Evolutionary conservation across 2,113 vertebrate genomes (phyloP).

Genomic region (Ophiodon elongatus): DNA sequence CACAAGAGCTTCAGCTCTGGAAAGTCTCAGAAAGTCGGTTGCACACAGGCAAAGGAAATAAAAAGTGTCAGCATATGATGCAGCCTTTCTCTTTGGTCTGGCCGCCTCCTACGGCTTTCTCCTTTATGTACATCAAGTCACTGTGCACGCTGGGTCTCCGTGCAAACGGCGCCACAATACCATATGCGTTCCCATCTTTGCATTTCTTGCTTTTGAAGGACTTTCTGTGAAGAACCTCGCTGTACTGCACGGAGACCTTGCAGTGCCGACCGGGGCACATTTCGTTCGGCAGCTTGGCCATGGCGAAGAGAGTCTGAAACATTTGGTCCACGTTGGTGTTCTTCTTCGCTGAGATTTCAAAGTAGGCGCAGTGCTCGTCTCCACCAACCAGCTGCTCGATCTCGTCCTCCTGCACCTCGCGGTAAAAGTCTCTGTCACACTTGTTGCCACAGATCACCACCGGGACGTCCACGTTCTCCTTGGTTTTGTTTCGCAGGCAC

Average conservation of each 20-base stretch:
- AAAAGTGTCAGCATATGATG: slow-evolving; percentile 89
- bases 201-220: slow-evolving; percentile 88
- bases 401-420: slow-evolving; percentile 92
- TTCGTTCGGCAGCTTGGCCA: slow-evolving; percentile 95
- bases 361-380: slow-evolving; percentile 93
- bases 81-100: slow-evolving; percentile 94
- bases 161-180: slow-evolving; percentile 94
- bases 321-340: slow-evolving; percentile 96
- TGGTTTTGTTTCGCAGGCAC: slow-evolving; percentile 95
- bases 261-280: slow-evolving; percentile 98
- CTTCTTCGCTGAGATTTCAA: slow-evolving; percentile 96
- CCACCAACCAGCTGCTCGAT: slow-evolving; percentile 89
- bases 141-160: slow-evolving; percentile 96
- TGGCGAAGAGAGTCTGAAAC: slow-evolving; percentile 94
- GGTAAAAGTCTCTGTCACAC: slow-evolving; percentile 92
- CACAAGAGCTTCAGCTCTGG: neutral
- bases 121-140: slow-evolving; percentile 97
- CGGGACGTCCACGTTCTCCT: slow-evolving; percentile 93
- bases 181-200: slow-evolving; percentile 92
- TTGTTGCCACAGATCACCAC: slow-evolving; percentile 98
- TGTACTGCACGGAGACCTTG: slow-evolving; percentile 92
- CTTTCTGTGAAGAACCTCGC: slow-evolving; percentile 92
- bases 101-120: slow-evolving; percentile 89
- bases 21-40: slow-evolving; percentile 21
- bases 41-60: neutral